Evolutionary conservation across 1,140 invertebrate species (phyloP), one percentile per base, ranked within the genome.

Genomic region (Chelonus insularis): DNA sequence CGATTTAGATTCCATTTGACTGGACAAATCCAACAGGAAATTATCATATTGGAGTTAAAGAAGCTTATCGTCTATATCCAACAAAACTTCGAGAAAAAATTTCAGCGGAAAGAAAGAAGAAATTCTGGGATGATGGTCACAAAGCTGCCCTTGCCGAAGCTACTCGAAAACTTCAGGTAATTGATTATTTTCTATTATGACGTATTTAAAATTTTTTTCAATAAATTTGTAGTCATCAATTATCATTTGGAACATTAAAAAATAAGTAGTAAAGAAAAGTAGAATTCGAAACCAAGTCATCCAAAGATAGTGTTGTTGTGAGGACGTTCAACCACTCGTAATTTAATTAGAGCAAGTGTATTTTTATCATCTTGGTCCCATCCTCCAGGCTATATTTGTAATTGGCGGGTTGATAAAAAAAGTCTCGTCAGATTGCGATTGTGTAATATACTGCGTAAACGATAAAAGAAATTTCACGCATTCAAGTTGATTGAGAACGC

Each of bases 21-120:
- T 97, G 95, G 95, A 85, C 82, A 32, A 97, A 96, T 82, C 93
- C 93, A 0, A 85, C 84, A 29, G 90, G 91, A 52, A 84, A 89
- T 64, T 97, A 89, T 82, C 88, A 93, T 60, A 79, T 95, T 50
- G 97, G 97, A 50, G 80, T 96, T 0, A 94, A 98, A 75, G 88
- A 89, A 75, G 87, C 90, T 16, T 95, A 88, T 81, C 91, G 93
- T 65, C 79, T 99, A 11, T 98, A 96, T 77, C 93, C 96, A 0
- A 85, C 87, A 56, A 87, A 88, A 71, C 81, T 98, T 9, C 86
- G 87, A 60, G 94, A 97, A 64, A 85, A 94, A 61, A 86, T 98
- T n/a, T 83, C 88, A 57, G 89, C 89, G 60, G 90, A 95, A 65
- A 83, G 89, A 9, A 94, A 94, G 69, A 90, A 94, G 70, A 90